A percentile compares a stretch with the other conserved stretches of the same genome.
Evolutionary conservation across 2,797 vertebrate genomes (phyloP).

Genomic region (Mormyrus proboscirostris): DNA sequence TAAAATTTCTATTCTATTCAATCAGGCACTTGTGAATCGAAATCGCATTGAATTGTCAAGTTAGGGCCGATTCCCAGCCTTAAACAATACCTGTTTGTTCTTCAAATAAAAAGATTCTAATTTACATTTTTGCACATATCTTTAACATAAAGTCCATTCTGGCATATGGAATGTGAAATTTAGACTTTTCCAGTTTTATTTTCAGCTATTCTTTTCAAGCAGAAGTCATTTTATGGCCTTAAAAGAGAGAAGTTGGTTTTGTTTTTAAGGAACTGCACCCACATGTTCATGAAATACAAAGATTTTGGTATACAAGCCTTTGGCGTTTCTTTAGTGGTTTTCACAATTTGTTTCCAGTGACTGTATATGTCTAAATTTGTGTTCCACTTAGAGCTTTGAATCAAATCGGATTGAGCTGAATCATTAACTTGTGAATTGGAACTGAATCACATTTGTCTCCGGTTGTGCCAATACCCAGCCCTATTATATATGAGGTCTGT

Average conservation of each 20-base stretch:
- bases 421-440: background rate
- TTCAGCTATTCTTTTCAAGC: background rate
- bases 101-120: background rate
- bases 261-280: background rate
- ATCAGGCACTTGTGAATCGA: background rate
- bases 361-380: background rate
- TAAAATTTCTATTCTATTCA: background rate
- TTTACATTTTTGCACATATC: background rate
- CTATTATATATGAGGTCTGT: background rate
- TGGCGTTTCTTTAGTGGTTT: background rate
- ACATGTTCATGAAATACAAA: background rate
- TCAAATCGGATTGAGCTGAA: background rate
- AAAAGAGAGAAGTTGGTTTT: background rate
- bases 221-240: background rate
- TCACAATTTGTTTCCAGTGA: background rate
- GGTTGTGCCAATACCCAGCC: background rate
- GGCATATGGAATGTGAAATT: background rate
- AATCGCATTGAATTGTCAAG: background rate
- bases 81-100: background rate
- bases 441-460: background rate
- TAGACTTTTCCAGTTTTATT: background rate
- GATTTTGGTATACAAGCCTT: background rate
- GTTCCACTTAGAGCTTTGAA: background rate
- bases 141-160: background rate
- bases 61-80: background rate